Base-by-base conservation (phyloP, 2,888 invertebrate species). In the Calameuta pallipes region DNA sequence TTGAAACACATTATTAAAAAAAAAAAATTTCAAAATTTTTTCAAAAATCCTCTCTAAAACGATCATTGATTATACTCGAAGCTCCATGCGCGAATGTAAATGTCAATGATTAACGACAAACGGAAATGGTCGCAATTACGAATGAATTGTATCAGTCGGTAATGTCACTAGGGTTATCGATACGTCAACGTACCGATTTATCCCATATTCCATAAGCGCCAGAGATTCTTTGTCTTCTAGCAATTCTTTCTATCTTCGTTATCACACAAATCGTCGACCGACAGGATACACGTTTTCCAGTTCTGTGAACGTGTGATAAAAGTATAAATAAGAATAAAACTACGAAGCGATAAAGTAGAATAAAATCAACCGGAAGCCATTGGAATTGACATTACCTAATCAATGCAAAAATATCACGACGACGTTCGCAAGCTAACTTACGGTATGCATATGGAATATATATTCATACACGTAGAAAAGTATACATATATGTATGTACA, bases 101-200 rank as follows among this genome's bases (percentile, higher is more conserved):
- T 56, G 15, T 23, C 41, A 56, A 56, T 56, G 23, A 69, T 56
- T n/a, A n/a, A 33, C 13, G 37, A 23, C 36, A 71, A 78, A 70
- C 75, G 80, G 78, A 81, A 84, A 80, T 81, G 76, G 34, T 79
- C 31, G 76, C 77, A 76, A 76, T 77, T 78, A 80, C 78, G 79
- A 74, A 80, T 80, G 81, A 82, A 82, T 80, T 78, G 79, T 82
- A 83, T 86, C 83, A 73, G 75, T 76, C 79, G 75, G 77, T 75
- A 83, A 78, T 85, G 82, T 83, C 79, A 80, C 75, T 69, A 30
- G 83, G 82, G 79, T 86, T 85, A 83, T 85, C 83, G 76, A 74
- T 35, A 56, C 37, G 35, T 34, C n/a, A 36, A 74, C 23, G 23
- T 30, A 30, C 30, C 36, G 74, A n/a, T 74, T 33, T 74, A 74